Evolutionary conservation across 2,888 invertebrate genomes (phyloP).

Genomic region (Oxycera nigricornis): DNA sequence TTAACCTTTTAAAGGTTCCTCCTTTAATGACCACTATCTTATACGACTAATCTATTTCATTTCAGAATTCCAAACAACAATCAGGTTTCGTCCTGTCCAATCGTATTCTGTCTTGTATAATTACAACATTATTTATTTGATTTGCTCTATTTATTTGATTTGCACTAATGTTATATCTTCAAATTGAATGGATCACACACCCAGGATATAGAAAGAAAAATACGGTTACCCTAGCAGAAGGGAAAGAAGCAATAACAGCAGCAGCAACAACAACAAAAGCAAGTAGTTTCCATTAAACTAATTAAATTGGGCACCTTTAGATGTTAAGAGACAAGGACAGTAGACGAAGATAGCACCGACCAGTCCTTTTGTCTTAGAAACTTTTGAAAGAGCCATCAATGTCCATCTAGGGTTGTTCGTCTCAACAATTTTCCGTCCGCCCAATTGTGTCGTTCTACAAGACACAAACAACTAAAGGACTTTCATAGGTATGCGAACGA

Average conservation of each 20-base stretch:
- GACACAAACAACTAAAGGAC: too few relatives aligned
- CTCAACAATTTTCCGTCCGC: too few relatives aligned
- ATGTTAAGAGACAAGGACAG: background rate
- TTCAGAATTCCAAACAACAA: background rate
- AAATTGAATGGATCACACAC: background rate
- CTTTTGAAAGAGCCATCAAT: background rate
- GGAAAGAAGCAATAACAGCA: background rate
- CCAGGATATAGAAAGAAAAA: too few relatives aligned
- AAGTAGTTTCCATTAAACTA: constrained; percentile 17
- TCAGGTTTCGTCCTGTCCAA: too few relatives aligned
- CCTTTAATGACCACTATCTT: too few relatives aligned
- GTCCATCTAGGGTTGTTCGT: background rate
- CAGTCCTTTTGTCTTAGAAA: background rate
- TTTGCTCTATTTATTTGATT: background rate
- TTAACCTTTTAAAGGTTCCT: too few relatives aligned
- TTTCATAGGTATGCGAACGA: too few relatives aligned
- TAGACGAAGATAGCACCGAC: background rate
- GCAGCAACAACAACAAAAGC: background rate
- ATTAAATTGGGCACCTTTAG: constrained; percentile 20
- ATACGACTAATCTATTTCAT: too few relatives aligned
- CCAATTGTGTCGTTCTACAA: too few relatives aligned
- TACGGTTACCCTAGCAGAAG: too few relatives aligned
- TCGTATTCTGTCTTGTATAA: background rate
- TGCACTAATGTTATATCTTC: background rate
- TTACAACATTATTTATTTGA: background rate